Conservation (phyloP, 2,797 vertebrate species). For the Eleutherodactylus coqui region DNA sequence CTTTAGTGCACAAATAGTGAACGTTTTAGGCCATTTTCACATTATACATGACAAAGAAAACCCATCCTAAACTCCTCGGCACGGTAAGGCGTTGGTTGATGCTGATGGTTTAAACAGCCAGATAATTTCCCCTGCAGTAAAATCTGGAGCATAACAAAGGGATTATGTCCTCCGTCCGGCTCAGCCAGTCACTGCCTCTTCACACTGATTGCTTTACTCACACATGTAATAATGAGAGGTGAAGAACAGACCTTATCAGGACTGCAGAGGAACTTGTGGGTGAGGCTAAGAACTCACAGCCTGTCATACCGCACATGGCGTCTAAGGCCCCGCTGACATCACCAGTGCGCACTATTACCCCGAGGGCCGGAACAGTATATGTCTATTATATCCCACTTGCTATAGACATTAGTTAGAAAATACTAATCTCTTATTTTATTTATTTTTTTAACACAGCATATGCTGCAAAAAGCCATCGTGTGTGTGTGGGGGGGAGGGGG, state of each 20-base stretch:
- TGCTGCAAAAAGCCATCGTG: too few relatives aligned
- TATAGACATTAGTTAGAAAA: too few relatives aligned
- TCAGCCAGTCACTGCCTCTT: conserved; percentile 37
- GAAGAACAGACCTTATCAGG: conserved; percentile 40
- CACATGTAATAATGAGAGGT: conserved; percentile 60
- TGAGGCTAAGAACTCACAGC: neutral
- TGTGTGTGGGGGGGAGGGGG: too few relatives aligned
- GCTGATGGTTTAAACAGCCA: conserved; percentile 17
- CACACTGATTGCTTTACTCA: conserved; percentile 53
- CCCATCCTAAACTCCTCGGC: conserved; percentile 18
- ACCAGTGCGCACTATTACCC: neutral
- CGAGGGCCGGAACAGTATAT: neutral
- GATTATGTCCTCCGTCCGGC: neutral
- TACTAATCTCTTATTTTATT: too few relatives aligned
- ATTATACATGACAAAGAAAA: conserved; percentile 24
- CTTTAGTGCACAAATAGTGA: too few relatives aligned
- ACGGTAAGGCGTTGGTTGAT: conserved; percentile 13
- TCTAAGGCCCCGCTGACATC: neutral
- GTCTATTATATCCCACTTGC: too few relatives aligned
- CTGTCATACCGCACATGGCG: neutral
- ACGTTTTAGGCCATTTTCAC: too few relatives aligned
- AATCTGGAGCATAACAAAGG: conserved; percentile 11
- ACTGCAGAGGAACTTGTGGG: conserved; percentile 16
- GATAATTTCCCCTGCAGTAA: conserved; percentile 27
- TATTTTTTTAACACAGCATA: too few relatives aligned